Evolutionary conservation across 1,140 invertebrate species (phyloP).

Genomic region (Zophobas atratus): DNA sequence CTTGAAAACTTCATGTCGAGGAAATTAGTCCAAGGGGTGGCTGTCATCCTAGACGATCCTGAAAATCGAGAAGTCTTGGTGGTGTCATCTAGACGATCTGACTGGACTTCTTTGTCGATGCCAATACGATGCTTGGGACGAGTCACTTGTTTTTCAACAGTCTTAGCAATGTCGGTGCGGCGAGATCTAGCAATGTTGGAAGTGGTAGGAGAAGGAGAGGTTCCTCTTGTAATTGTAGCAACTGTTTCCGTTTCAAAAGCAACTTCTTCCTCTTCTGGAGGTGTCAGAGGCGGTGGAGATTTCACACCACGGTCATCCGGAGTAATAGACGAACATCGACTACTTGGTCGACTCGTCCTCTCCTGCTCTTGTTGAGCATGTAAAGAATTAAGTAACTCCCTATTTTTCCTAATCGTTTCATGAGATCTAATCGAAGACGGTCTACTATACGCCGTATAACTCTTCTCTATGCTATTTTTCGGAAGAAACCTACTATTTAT

Average conservation of each 20-base stretch:
- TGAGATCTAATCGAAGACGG: conserved; percentile 60
- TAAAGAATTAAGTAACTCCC: conserved; percentile 63
- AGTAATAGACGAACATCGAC: conserved; percentile 61
- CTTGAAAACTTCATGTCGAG: conserved; percentile 72
- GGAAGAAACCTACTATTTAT: conserved; percentile 66
- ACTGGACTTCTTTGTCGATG: conserved; percentile 78
- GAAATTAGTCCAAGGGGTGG: conserved; percentile 77
- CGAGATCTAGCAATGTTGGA: conserved; percentile 73
- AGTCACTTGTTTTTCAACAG: conserved; percentile 77
- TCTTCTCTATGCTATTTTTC: conserved; percentile 66
- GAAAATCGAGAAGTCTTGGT: conserved; percentile 75
- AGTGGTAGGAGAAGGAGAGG: conserved; percentile 80
- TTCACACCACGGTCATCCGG: conserved; percentile 55
- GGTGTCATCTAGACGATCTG: conserved; percentile 77
- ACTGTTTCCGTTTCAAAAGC: conserved; percentile 70
- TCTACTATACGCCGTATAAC: conserved; percentile 63
- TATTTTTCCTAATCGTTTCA: conserved; percentile 64
- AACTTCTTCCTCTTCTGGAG: conserved; percentile 53
- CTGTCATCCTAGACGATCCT: conserved; percentile 71
- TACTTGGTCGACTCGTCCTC: conserved; percentile 56
- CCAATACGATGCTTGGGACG: conserved; percentile 69
- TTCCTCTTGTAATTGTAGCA: conserved; percentile 79
- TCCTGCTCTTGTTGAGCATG: conserved; percentile 62
- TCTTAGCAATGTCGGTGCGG: conserved; percentile 80
- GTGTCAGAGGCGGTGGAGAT: not conserved